Conservation (phyloP, 1,140 invertebrate species). For the Atta texana region DNA sequence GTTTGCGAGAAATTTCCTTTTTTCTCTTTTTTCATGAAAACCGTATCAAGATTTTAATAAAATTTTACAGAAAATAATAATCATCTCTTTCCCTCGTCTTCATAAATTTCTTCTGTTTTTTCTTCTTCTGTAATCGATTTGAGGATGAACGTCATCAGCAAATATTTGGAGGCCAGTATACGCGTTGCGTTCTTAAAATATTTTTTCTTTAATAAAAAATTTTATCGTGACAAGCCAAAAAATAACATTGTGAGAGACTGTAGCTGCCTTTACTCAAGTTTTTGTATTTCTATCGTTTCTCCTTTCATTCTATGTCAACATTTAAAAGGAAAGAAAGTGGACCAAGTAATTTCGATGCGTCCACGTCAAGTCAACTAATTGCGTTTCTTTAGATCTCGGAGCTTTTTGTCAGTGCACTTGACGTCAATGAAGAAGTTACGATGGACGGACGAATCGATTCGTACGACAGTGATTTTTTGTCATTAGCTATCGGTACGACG, state of each 20-base stretch:
- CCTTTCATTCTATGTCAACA: not conserved
- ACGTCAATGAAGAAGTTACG: slow-evolving; percentile 30
- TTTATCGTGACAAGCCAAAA: not conserved
- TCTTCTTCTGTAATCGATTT: not conserved
- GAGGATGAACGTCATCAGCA: not conserved
- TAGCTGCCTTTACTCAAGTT: not conserved
- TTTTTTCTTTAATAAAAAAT: slow-evolving; percentile 14
- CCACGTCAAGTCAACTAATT: slow-evolving; percentile 50
- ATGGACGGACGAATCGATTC: slow-evolving; percentile 38
- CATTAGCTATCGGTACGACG: slow-evolving; percentile 53
- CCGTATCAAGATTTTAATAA: not conserved
- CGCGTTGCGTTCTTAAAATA: slow-evolving; percentile 6
- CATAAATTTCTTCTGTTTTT: not conserved
- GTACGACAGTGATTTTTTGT: slow-evolving; percentile 49
- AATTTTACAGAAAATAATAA: not conserved
- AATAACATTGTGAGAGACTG: not conserved
- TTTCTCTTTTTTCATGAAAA: not conserved
- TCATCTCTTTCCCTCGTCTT: not conserved
- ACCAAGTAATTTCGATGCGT: slow-evolving; percentile 43
- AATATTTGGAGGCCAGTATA: slow-evolving; percentile 9
- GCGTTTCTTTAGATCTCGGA: slow-evolving; percentile 11
- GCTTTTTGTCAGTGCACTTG: slow-evolving; percentile 18
- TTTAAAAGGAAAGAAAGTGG: slow-evolving; percentile 19
- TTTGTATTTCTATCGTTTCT: not conserved
- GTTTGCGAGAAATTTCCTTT: not conserved